Conservation (phyloP, 2,113 vertebrate genomes). For the Lasiurus borealis region DNA sequence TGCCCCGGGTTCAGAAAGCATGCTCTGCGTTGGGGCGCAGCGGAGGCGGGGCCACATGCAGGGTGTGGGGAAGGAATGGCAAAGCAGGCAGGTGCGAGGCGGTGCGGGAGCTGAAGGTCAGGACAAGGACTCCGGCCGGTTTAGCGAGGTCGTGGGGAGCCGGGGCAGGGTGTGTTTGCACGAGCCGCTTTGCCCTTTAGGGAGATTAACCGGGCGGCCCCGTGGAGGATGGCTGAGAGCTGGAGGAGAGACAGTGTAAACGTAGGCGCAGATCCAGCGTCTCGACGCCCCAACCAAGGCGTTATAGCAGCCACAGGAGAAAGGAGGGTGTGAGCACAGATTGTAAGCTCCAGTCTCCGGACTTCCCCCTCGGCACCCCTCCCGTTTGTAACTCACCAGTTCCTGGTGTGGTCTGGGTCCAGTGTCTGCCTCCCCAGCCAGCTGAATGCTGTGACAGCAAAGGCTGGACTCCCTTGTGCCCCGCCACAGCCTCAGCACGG, state of each 20-base stretch:
- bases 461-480: not conserved
- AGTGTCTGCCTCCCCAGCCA: not conserved
- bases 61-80: not conserved
- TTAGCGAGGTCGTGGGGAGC: constrained; percentile 19
- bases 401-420: not conserved
- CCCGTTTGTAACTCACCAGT: not conserved
- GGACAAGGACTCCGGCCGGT: not conserved
- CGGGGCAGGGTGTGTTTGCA: constrained; percentile 10
- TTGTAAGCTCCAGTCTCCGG: not conserved
- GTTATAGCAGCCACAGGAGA: not conserved
- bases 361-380: not conserved
- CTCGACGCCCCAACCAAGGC: not conserved
- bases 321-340: not conserved
- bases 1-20: not conserved
- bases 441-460: not conserved
- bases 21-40: not conserved
- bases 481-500: not conserved
- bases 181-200: constrained; percentile 44
- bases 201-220: not conserved
- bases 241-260: not conserved
- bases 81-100: not conserved
- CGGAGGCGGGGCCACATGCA: not conserved
- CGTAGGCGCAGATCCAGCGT: not conserved
- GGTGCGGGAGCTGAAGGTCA: constrained; percentile 41
- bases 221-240: not conserved